Evolutionary conservation across 2,113 vertebrate species (phyloP), one percentile per base, ranked within the genome.

Genomic region (Nyctibius bracteatus): DNA sequence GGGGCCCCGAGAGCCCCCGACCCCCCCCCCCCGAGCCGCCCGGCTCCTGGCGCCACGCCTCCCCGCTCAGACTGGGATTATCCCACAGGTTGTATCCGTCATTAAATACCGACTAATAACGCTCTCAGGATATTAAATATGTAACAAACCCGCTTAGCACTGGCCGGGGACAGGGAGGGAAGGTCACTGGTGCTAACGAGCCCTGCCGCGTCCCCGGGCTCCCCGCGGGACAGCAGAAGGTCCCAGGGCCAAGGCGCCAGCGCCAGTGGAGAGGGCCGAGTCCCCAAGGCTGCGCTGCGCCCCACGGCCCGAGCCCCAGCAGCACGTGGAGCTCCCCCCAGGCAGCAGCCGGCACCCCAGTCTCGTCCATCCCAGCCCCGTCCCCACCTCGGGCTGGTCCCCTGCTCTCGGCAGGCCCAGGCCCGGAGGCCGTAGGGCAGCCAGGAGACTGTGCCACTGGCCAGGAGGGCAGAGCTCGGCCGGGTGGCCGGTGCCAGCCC

Each of bases 51-150:
- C 0, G 0, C 87, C 18, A 59, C 1, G 9, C 35, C 81, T 47
- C 68, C 74, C 90, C 0, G 2, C 93, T 94, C 87, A 93, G 71
- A 62, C 86, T 30, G 43, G 88, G 96, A 96, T 96, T 96, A 96
- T 94, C 96, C 90, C 96, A 58, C 95, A 93, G 96, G 96, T 96
- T 95, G 97, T 96, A 87, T 90, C 94, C 77, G 41, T 94, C 81
- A 27, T 89, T 95, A 96, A 95, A 96, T 88, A 94, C 94, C 13
- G 37, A 95, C 95, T 96, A 96, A 96, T 96, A 92, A 96, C 23
- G 67, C 96, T 96, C 96, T 96, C 96, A 95, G 91, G 91, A 94
- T 97, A 97, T 97, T 96, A 96, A 97, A 97, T 90, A 91, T 95
- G 95, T 94, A 92, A 95, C 95, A 97, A 95, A 97, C 96, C 97